phyloP scores from a whole-genome alignment of 53 echinoderm and acorn worm species.

The Arbacia lixula region DNA sequence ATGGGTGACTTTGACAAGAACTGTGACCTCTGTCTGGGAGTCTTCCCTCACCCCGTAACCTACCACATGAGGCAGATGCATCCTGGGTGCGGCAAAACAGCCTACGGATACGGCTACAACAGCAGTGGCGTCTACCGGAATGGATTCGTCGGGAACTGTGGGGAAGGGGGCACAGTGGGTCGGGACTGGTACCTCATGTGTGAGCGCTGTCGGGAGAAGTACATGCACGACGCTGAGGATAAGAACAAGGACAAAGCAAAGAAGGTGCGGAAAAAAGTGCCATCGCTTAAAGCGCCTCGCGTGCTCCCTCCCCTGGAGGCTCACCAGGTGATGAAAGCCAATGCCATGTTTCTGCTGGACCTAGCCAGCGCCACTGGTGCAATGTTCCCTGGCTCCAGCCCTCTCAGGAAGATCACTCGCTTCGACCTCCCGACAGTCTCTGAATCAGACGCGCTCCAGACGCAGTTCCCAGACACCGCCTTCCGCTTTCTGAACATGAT shows the following conservation, averaged over 20 bases:
- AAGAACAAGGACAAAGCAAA: conserved; percentile 88
- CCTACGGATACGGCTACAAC: conserved; percentile 94
- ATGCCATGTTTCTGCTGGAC: conserved; percentile 92
- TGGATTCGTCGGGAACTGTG: conserved; percentile 93
- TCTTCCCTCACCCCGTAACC: conserved; percentile 95
- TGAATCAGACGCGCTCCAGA: conserved; percentile 72
- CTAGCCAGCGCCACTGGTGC: conserved; percentile 88
- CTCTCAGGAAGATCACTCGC: conserved; percentile 69
- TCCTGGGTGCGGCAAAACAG: conserved; percentile 90
- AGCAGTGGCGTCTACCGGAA: conserved; percentile 95
- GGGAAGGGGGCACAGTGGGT: conserved; percentile 83
- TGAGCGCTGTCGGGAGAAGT: conserved; percentile 87
- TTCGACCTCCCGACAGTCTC: conserved; percentile 89
- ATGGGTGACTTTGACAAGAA: conserved; percentile 79
- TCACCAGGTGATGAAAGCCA: conserved; percentile 97
- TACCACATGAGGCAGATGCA: conserved; percentile 97
- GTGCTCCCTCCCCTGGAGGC: conserved; percentile 87
- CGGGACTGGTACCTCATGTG: conserved; percentile 98
- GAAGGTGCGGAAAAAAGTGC: conserved; percentile 82
- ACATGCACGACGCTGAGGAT: conserved; percentile 90
- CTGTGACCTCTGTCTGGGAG: conserved; percentile 87
- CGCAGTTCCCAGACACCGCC: conserved; percentile 76
- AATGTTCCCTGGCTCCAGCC: conserved; percentile 71
- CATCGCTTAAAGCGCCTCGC: conserved; percentile 83
- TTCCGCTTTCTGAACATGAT: conserved; percentile 82